Evolutionary conservation across 2,888 invertebrate genomes (phyloP), one percentile per base, ranked within the genome.

Genomic region (Loripinus fragilis): DNA sequence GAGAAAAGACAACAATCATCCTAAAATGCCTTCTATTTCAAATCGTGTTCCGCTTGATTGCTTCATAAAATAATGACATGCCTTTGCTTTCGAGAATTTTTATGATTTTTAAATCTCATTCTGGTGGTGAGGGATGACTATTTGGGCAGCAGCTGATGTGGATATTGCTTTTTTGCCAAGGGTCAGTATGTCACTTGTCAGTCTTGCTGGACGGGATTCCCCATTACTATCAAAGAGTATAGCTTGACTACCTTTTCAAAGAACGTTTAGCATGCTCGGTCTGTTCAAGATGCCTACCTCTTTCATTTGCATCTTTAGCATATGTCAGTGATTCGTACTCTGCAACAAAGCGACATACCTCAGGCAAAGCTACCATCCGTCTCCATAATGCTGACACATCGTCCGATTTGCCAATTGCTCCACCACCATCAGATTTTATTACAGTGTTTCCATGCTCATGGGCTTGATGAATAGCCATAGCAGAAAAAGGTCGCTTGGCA

Each of bases 401-500:
- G 60, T 87, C 85, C 41, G 85, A 85, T 41, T 86, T 10, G 1
- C 87, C 85, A 42, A 88, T 70, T 12, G 71, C 86, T n/a, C 83
- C 85, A 15, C n/a, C n/a, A n/a, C 85, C 85, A 67, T 88, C 85
- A 33, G 80, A 86, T 78, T 87, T 88, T 70, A 87, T 82, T 35
- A 85, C 68, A 55, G 78, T 81, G 77, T 88, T 85, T 66, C 41
- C 72, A 23, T 87, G 83, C 66, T 85, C 77, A 68, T 64, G 64
- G 30, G 64, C 64, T 64, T 64, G 64, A 30, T 64, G 28, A 64
- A 64, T 64, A 12, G 85, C 83, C 70, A 84, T 67, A 45, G 71
- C 71, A 64, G 77, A 79, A 35, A 81, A 85, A 17, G 80, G 50
- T 35, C 67, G 33, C 23, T 35, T 67, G 23, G 83, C n/a, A n/a